Conservation (phyloP, 2,888 invertebrate species). For the Amphipoea oculea region DNA sequence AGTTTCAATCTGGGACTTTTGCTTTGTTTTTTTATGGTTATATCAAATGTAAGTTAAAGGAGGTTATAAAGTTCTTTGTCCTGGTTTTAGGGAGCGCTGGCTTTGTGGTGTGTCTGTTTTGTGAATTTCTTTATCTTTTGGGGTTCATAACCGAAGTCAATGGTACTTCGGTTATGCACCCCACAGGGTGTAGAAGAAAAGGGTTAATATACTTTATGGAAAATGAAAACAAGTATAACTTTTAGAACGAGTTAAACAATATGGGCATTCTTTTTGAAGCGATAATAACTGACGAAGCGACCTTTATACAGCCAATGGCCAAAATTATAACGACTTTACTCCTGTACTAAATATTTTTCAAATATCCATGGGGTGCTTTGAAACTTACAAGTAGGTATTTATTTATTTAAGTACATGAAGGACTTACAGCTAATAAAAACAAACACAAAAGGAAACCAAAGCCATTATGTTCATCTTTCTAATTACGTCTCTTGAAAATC, state of each 20-base stretch:
- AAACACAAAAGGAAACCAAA: too few species aligned
- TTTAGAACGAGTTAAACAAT: not conserved
- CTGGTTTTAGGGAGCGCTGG: not conserved
- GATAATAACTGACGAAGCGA: not conserved
- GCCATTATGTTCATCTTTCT: not conserved
- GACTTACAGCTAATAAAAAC: too few species aligned
- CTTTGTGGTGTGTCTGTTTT: constrained; percentile 1
- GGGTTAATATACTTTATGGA: not conserved
- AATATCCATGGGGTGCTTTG: not conserved
- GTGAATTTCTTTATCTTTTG: not conserved
- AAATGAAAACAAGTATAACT: not conserved
- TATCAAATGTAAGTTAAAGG: constrained; percentile 39
- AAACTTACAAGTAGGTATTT: not conserved
- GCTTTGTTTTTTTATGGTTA: constrained; percentile 59
- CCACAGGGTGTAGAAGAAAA: not conserved
- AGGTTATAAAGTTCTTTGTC: constrained; percentile 39
- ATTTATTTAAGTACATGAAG: too few species aligned
- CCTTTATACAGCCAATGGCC: not conserved
- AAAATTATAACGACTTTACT: not conserved
- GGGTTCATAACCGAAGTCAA: not conserved
- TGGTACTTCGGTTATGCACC: not conserved
- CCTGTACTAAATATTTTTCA: not conserved
- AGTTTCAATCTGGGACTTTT: constrained; percentile 60
- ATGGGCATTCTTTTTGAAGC: not conserved
- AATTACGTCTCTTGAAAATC: not conserved